Percentiles rank a stretch among this genome's conserved stretches.
These are phyloP conservation scores for Ophraella communa DNA, from an alignment of 2,888 invertebrate species.

Conservation along the genomic window DNA sequence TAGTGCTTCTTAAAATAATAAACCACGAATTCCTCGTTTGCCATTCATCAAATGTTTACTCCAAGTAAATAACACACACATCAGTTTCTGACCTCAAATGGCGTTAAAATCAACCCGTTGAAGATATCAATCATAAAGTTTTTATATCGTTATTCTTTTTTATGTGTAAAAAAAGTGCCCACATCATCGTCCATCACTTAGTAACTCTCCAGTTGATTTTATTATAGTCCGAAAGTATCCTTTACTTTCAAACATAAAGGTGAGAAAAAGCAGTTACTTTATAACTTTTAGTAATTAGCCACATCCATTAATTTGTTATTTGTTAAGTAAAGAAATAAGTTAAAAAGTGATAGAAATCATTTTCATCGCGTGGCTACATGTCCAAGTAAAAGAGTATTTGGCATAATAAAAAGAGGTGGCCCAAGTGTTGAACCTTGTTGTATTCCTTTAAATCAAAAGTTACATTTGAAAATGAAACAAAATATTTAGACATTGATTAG, in stretches of 20 bases:
- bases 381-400: too few relatives aligned
- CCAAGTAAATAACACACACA: conserved; percentile 27
- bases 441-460: too few relatives aligned
- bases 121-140: conserved; percentile 34
- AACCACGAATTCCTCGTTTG: not conserved
- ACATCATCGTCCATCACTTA: conserved; percentile 38
- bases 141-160: conserved; percentile 23
- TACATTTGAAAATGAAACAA: too few relatives aligned
- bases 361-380: too few relatives aligned
- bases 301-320: too few relatives aligned
- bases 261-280: not conserved
- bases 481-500: too few relatives aligned
- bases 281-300: not conserved
- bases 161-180: conserved; percentile 25
- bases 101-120: conserved; percentile 30
- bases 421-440: too few relatives aligned
- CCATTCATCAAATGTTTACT: conserved; percentile 27
- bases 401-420: too few relatives aligned
- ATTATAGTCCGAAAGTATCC: conserved; percentile 20
- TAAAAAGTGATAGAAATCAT: too few relatives aligned
- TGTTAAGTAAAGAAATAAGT: too few relatives aligned
- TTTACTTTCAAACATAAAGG: not conserved
- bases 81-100: conserved; percentile 29
- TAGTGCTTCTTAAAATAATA: not conserved
- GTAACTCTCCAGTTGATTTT: conserved; percentile 26